Conservation (phyloP, 2,797 vertebrate species). For the Galago senegalensis region DNA sequence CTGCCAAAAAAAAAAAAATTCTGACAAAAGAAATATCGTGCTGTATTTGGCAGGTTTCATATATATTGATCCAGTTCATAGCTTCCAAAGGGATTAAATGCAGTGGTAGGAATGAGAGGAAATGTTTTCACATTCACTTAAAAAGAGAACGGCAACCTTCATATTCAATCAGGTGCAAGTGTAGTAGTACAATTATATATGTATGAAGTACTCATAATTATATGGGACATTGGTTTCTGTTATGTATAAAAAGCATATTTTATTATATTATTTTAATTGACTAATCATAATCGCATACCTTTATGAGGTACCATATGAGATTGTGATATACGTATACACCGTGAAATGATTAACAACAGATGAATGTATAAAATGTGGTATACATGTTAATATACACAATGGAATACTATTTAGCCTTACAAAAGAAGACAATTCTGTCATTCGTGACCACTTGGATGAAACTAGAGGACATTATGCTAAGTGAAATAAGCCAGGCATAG, state of each 20-base stretch:
- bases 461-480: not conserved
- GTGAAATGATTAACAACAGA: not conserved
- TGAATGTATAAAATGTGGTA: no score
- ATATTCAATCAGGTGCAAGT: not conserved
- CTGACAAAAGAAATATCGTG: not conserved
- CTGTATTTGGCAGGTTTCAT: not conserved
- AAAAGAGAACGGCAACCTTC: not conserved
- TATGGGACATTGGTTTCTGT: not conserved
- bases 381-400: not conserved
- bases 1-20: not conserved
- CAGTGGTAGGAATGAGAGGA: not conserved
- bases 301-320: not conserved
- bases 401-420: not conserved
- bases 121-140: not conserved
- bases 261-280: not conserved
- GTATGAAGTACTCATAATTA: not conserved
- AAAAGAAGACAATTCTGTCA: not conserved
- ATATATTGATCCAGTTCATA: not conserved
- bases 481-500: not conserved
- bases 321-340: not conserved
- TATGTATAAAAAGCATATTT: not conserved
- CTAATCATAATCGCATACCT: not conserved
- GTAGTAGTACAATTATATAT: not conserved
- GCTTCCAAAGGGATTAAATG: conserved; percentile 14
- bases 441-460: not conserved